A percentile compares a stretch with the other conserved stretches of the same genome.
Evolutionary conservation across 2,113 vertebrate genomes (phyloP).

Genomic region (Dicrurus megarhynchus): DNA sequence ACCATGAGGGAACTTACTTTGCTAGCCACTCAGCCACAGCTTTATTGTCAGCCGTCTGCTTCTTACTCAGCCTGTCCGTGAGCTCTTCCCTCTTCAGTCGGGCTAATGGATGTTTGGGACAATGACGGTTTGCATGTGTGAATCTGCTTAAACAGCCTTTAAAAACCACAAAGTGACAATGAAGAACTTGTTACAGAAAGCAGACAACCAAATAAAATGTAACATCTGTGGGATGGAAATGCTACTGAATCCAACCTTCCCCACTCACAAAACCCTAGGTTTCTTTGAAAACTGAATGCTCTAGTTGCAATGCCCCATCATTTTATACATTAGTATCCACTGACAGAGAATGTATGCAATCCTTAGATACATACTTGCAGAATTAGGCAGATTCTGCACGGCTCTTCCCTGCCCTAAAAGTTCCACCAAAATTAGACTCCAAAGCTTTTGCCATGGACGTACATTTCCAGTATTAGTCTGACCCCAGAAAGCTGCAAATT

Average conservation of each 20-base stretch:
- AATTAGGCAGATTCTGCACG: neutral
- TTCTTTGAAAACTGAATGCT: neutral
- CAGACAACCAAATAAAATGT: neutral
- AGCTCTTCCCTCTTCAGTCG: constrained; percentile 93
- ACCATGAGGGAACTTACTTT: constrained; percentile 79
- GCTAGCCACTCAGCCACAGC: constrained; percentile 95
- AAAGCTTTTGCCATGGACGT: neutral
- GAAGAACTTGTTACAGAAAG: neutral
- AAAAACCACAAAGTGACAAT: neutral
- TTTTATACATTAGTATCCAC: neutral
- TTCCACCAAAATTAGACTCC: neutral
- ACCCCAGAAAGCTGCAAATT: neutral
- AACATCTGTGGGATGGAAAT: neutral
- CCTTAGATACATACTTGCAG: neutral
- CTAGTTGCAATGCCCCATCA: neutral
- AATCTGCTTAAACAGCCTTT: constrained; percentile 94
- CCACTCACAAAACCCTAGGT: neutral
- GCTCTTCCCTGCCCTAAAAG: neutral
- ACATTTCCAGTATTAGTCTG: neutral
- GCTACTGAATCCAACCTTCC: neutral
- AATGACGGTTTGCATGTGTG: constrained; percentile 96
- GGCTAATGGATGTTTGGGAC: constrained; percentile 93
- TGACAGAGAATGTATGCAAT: neutral
- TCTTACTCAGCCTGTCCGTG: constrained; percentile 77
- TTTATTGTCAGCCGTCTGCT: constrained; percentile 89